Percentiles rank a stretch among this genome's conserved stretches.
Conservation (phyloP, 2,113 vertebrate species). For the Pantherophis guttatus region DNA sequence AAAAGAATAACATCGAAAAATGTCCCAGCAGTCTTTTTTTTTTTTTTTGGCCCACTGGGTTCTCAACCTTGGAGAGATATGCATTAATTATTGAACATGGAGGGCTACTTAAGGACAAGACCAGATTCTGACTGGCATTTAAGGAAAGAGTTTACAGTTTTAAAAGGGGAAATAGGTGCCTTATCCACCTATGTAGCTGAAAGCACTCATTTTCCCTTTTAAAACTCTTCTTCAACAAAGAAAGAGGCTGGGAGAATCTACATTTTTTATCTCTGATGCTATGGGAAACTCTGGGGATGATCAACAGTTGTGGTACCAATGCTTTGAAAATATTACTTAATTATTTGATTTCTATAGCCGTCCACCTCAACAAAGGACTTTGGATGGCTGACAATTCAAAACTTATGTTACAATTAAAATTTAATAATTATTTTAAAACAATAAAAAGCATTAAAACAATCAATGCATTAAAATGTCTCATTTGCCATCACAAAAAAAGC, state of each 20-base stretch:
- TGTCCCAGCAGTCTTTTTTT: neutral
- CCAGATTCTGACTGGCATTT: neutral
- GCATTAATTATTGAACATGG: neutral
- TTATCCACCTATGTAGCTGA: neutral
- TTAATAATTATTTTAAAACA: neutral
- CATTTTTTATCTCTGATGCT: neutral
- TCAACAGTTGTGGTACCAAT: neutral
- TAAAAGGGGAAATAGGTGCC: neutral
- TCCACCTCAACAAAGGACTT: neutral
- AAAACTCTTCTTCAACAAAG: neutral
- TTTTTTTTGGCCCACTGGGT: neutral
- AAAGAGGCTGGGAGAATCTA: neutral
- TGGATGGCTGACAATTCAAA: neutral
- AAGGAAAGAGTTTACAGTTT: neutral
- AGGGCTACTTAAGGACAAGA: neutral
- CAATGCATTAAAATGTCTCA: neutral
- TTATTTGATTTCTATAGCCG: neutral
- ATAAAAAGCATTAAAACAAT: neutral
- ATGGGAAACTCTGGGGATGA: neutral
- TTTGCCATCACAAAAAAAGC: neutral
- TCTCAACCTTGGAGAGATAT: neutral
- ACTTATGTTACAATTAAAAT: neutral
- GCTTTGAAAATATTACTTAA: neutral
- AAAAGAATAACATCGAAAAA: neutral
- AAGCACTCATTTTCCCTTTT: neutral